Evolutionary conservation across 2,797 vertebrate species (phyloP), one percentile per base, ranked within the genome.

Genomic region (Ceryle rudis): DNA sequence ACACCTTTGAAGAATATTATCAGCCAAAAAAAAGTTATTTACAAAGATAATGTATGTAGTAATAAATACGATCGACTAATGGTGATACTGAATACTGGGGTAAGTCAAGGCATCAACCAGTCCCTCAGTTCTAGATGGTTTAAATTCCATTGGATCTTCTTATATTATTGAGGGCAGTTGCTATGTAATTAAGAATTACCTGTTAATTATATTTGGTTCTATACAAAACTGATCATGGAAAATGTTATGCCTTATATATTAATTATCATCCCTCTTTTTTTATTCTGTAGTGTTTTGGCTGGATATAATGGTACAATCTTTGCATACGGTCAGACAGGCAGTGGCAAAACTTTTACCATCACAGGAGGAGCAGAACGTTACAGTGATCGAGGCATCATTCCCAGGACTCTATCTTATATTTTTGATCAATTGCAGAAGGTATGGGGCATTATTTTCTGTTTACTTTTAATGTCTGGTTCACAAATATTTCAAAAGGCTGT

Each of bases 301-400:
- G 99, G 99, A 61, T 99, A 99, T 95, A 99, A 99, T 80, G 99
- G 99, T 55, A 99, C 99, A 84, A 98, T 99, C 93, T 99, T 99
- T 95, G 99, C 99, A 7, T 99, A 99, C 33, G 99, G 99, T 26
- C 99, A 99, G 97, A 99, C 99, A 1, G 99, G 99, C 89, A 99
- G 99, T 16, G 99, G 99, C 20, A 99, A 99, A 97, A 99, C 99
- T 1, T 99, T 99, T 86, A 99, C 99, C 80, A 99, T 99, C 95
- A 99, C 99, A 5, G 99, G 99, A 35, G 99, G 99, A 33, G 98
- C 99, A 1, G 99, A 99, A 94, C 98, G 96, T 57, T 99, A 99
- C 95, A 97, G 86, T 1, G 99, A 99, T 94, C 97, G 99, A 69
- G 99, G 99, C 85, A 98, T 99, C 73, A 99, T 99, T 97, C 99